Base-by-base conservation (phyloP, 2,888 invertebrate species). In the Augochlorella aurata region DNA sequence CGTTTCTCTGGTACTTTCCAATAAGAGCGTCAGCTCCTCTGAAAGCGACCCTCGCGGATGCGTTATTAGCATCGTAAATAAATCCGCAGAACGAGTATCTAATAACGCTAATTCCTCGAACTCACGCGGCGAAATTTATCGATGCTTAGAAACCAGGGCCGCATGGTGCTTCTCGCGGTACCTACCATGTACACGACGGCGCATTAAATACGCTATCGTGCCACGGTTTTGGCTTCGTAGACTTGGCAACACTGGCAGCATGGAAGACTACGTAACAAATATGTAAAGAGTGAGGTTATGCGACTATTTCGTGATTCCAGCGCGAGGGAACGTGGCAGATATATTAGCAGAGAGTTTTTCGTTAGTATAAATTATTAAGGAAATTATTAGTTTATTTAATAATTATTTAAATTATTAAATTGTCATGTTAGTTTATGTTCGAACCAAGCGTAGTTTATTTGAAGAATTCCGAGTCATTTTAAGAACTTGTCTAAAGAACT, bases 71-170 rank as follows among this genome's bases (percentile, higher is more conserved):
- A 73, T 65, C 69, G 65, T 72, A 82, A 81, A 81, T 68, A 63
- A 75, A 44, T n/a, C 44, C 49, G 9, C 61, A 21, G 61, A 66
- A 72, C 63, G 68, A 14, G 61, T 24, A 61, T 81, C 50, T 45
- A 52, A 67, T 58, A 71, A 74, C 47, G 67, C 24, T 63, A 77
- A 82, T 83, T 82, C 66, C 29, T 61, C 18, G 49, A 24, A 66
- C 66, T 66, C 47, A 49, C 70, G 73, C n/a, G 67, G 44, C 58
- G 74, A 76, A 80, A 87, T 86, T 86, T 87, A 86, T 86, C 82
- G 83, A 76, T 61, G 83, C 83, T 85, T 77, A 79, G 88, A 58
- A 58, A 58, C 21, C 58, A 58, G 58, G 24, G 24, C 58, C 58
- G 58, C 58, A 58, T 12, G 21, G 14, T 24, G 21, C 10, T 14